These are phyloP conservation scores for Brachyhypopomus occidentalis DNA, from an alignment of 2,113 vertebrate genomes.

Conservation along the genomic window DNA sequence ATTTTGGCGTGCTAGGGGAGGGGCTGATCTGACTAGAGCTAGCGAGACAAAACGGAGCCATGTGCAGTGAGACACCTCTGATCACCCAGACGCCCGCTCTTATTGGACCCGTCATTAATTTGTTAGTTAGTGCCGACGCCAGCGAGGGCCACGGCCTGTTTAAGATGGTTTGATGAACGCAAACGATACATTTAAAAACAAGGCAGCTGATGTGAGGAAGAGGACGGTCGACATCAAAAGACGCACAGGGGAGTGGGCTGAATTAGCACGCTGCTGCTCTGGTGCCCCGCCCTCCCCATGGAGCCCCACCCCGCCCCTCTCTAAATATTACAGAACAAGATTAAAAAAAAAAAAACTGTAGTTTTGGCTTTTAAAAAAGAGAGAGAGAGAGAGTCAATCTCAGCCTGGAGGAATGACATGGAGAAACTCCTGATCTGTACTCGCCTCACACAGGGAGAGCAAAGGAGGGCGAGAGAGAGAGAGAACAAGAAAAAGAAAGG, in stretches of 20 bases:
- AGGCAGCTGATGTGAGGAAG: conserved; percentile 31
- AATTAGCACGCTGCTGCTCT: conserved; percentile 62
- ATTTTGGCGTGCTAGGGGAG: neutral
- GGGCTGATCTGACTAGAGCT: conserved; percentile 22
- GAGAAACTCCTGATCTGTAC: conserved; percentile 56
- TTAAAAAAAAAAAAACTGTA: conserved; percentile 56
- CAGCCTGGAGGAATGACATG: conserved; percentile 71
- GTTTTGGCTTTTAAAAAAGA: conserved; percentile 65
- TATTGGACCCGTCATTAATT: conserved; percentile 69
- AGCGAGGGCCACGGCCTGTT: conserved; percentile 55
- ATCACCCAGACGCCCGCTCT: conserved; percentile 60
- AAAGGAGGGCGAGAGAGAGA: neutral
- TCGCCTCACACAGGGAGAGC: conserved; percentile 57
- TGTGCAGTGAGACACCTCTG: conserved; percentile 55
- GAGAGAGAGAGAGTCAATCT: conserved; percentile 65
- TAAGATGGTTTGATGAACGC: conserved; percentile 67
- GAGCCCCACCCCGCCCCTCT: conserved; percentile 18
- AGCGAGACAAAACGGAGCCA: conserved; percentile 42
- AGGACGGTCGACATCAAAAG: conserved; percentile 59
- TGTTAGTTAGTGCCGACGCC: conserved; percentile 66
- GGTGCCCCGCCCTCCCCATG: conserved; percentile 44
- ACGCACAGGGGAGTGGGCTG: conserved; percentile 60
- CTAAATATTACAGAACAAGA: conserved; percentile 65
- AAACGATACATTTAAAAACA: conserved; percentile 54
- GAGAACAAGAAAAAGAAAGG: neutral